Conservation (phyloP, 2,797 vertebrate genomes). For the Spinus olivaceus region DNA sequence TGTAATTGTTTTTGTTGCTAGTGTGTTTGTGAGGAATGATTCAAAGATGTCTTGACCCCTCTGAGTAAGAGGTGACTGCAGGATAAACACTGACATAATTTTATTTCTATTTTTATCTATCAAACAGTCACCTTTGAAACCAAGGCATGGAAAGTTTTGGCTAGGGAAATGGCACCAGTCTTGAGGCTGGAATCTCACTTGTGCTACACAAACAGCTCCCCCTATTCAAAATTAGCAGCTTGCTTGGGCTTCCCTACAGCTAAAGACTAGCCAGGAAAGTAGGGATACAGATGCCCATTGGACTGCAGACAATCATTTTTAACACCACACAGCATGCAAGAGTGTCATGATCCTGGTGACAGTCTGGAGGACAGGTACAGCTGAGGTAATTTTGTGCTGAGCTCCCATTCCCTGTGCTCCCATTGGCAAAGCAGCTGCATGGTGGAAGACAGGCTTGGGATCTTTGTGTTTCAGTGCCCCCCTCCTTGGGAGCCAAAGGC, state of each 20-base stretch:
- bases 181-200: not conserved
- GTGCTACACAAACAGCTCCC: not conserved
- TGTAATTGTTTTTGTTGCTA: not conserved
- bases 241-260: not conserved
- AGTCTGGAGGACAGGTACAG: not conserved
- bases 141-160: not conserved
- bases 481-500: not conserved
- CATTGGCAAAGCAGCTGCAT: accelerated
- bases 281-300: not conserved
- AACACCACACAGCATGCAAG: not conserved
- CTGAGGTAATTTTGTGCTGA: not conserved
- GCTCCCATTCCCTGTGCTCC: not conserved
- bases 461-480: not conserved
- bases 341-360: not conserved
- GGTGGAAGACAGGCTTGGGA: not conserved
- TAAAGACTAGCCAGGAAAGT: not conserved
- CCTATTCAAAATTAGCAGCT: not conserved
- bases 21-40: not conserved
- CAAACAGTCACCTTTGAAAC: not conserved
- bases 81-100: not conserved
- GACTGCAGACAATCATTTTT: not conserved
- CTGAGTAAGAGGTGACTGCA: not conserved
- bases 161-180: not conserved
- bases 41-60: not conserved
- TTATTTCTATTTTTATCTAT: not conserved